Evolutionary conservation across 2,113 vertebrate species (phyloP), one percentile per base, ranked within the genome.

Genomic region (Poeciliopsis prolifica): DNA sequence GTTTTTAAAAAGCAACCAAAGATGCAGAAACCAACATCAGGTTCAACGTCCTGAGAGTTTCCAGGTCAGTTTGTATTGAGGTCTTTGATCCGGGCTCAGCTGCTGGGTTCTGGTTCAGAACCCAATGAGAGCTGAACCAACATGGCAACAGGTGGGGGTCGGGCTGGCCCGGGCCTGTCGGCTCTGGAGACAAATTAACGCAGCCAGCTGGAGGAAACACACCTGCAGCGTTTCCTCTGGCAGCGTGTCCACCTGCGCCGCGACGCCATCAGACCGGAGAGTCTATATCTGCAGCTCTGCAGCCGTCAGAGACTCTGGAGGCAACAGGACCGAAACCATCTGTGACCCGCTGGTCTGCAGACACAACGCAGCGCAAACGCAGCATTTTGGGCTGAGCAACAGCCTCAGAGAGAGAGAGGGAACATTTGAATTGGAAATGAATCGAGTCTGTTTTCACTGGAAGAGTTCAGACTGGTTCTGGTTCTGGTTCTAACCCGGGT

Each of bases 81-180:
- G 51, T 19, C 17, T 6, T 35, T 40, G 64, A 40, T 40, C 64
- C 6, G 24, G n/a, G 24, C 33, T 42, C 65, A 29, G 65, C 65
- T 67, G 37, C 11, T 22, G 3, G 7, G n/a, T 48, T 24, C 51
- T 7, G 9, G 51, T 7, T 24, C 51, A 22, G 64, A 5, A 9
- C 48, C 72, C 66, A 44, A 66, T 60, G 31, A 61, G 35, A 67
- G 14, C 64, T 42, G 64, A 67, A 60, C 58, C 68, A 62, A 68
- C 65, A 62, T 29, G 7, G 26, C 72, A 9, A 44, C 42, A 6
- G 2, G 29, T 11, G 70, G 19, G 24, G 42, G 13, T 3, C 19
- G 10, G 33, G 26, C 64, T 4, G 9, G 37, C 10, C 24, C 14
- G 2, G 58, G 40, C 65, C 58, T 48, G 65, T 37, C 17, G 8